A percentile compares a stretch with the other conserved stretches of the same genome.
Conservation (phyloP, 2,113 vertebrate species). For the Hypomesus transpacificus region DNA sequence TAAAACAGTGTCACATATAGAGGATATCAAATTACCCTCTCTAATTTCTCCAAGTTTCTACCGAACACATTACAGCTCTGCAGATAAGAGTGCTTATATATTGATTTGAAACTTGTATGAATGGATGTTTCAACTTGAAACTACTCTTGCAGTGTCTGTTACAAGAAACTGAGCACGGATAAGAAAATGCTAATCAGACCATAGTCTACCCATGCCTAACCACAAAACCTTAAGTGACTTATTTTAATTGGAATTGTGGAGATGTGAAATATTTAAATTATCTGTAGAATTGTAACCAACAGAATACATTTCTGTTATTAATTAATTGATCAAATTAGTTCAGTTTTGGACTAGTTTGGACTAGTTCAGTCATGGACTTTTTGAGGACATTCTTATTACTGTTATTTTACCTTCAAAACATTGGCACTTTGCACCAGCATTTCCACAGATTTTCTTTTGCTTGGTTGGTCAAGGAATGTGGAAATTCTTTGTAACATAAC, state of each 20-base stretch:
- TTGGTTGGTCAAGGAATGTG: not conserved
- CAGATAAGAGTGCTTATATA: no score
- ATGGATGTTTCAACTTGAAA: no score
- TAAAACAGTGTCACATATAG: no score
- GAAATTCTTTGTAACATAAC: not conserved
- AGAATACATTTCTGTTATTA: not conserved
- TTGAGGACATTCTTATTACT: not conserved
- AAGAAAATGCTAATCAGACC: not conserved
- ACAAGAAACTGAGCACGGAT: not conserved
- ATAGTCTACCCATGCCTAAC: conserved; percentile 7
- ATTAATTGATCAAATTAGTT: not conserved
- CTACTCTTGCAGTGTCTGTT: not conserved
- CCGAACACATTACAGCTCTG: no score
- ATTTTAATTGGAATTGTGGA: not conserved
- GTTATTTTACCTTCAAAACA: conserved; percentile 22
- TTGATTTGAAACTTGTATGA: no score
- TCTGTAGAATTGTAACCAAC: not conserved
- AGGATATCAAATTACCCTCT: no score
- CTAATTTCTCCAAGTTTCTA: no score
- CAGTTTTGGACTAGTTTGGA: not conserved
- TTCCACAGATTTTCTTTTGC: not conserved
- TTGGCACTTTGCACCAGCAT: no score
- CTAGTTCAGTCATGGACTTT: not conserved
- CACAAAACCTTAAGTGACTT: conserved; percentile 23
- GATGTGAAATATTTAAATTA: no score